Evolutionary conservation across 1,140 invertebrate species (phyloP), one percentile per base, ranked within the genome.

Genomic region (Leptopilina boulardi): DNA sequence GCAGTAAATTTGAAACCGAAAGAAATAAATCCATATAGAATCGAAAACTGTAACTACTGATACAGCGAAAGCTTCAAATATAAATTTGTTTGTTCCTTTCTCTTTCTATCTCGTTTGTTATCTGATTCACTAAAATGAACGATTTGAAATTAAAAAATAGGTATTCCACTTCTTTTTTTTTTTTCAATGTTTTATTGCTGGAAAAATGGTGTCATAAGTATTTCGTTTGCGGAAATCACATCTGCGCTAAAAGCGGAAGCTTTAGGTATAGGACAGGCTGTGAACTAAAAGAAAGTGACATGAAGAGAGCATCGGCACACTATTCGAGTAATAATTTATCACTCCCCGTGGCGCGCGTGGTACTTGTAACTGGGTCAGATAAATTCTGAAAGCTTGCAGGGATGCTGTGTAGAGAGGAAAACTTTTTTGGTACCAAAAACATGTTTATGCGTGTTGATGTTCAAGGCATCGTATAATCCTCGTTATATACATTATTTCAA

Each of bases 301-400:
- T 59, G 19, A 59, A 59, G 21, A 59, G 59, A 66, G 26, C 59
- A 66, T 66, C 59, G 59, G 23, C 23, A 30, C 21, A 59, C 54
- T 26, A 23, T 59, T 11, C 59, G 23, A 66, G 59, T 11, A 66
- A 66, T 66, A 66, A 66, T 66, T 66, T 66, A 66, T 66, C 23
- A 66, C 59, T 66, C 59, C 23, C 59, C 13, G 4, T 30, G 26
- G 59, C 26, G 26, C 26, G 26, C 3, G 26, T 66, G 15, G 23
- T 66, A 15, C 23, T 66, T 66, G 23, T 30, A 66, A 66, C 59
- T 66, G 26, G 59, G 59, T 66, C 59, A 66, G 59, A 66, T 66
- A 66, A 66, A 66, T 66, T 66, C 59, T 6, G 10, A 30, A 66
- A 15, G 21, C 21, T 30, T 30, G 21, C 13, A 66, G 26, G 5